Base-by-base conservation (phyloP, 2,888 invertebrate species). In the Dynastes grantii region DNA sequence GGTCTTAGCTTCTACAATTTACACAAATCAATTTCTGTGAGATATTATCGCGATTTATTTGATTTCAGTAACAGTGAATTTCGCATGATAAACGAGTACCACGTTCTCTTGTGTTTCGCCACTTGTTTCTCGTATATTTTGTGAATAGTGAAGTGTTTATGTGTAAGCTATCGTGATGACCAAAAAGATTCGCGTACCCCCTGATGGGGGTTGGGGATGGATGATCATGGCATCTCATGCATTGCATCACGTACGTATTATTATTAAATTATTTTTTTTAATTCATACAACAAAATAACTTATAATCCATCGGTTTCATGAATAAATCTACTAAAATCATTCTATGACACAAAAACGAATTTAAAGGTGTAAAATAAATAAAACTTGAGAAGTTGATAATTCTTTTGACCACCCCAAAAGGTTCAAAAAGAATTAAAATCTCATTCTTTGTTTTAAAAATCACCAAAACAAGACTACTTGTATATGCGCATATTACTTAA, bases 201-300 rank as follows among this genome's bases (percentile, higher is more conserved):
- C 90, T 1, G 89, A 90, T 83, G 90, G 90, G 51, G 90, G 90
- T 29, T 90, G 89, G 88, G 90, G 90, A 8, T 90, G 90, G 90
- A 83, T 89, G n/a, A 86, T 90, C 45, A 88, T 89, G n/a, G 13
- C 89, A 4, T 90, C 88, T 1, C 87, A 84, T 79, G 89, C 88
- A 13, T 78, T 90, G 49, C 89, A 88, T 80, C 89, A 89, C 80
- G 91, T 90, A 86, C 87, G 90, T 89, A 81, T 63, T 53, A 32
- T 2, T 65, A 67, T 29, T 37, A 0, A 27, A 32, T 32, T 70
- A 22, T 70, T 49, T 13, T 2, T 37, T 37, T 32, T 4, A 32
- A 37, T 37, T 5, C 32, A 37, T 5, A 37, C 32, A 37, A 5
- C 5, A 37, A 37, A 37, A 37, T 37, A 37, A 37, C 32, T 22